Evolutionary conservation across 2,113 vertebrate genomes (phyloP).

Genomic region (Phalacrocorax aristotelis): DNA sequence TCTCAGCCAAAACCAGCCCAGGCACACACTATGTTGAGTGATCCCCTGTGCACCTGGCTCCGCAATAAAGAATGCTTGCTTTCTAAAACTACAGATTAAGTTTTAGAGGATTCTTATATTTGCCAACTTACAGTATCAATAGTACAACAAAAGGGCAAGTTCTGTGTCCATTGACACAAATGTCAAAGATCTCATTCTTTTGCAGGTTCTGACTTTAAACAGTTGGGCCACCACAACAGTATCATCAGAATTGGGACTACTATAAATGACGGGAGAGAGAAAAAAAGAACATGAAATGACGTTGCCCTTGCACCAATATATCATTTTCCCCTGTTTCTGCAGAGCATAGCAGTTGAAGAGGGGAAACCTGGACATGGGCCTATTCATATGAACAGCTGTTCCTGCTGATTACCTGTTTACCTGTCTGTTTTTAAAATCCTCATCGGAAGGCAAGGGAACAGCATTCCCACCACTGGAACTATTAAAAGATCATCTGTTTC

Average conservation of each 20-base stretch:
- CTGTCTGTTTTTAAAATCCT: constrained; percentile 43
- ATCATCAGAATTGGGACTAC: neutral
- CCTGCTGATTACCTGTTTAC: constrained; percentile 64
- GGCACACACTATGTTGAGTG: too few relatives aligned
- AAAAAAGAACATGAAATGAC: neutral
- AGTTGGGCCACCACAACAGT: neutral
- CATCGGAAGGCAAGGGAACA: neutral
- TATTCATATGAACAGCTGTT: constrained; percentile 56
- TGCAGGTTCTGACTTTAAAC: neutral
- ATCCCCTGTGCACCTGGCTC: too few relatives aligned
- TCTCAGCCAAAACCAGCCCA: too few relatives aligned
- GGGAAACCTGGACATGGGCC: constrained; percentile 47
- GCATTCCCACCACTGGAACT: constrained; percentile 45
- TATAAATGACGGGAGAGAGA: neutral
- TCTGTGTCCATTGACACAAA: neutral
- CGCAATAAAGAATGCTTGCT: too few relatives aligned
- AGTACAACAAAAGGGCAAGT: neutral
- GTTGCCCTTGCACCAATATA: neutral
- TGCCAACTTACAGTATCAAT: too few relatives aligned
- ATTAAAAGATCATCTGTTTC: constrained; percentile 54
- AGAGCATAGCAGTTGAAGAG: constrained; percentile 11
- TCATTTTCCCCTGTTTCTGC: neutral
- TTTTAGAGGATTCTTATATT: too few relatives aligned
- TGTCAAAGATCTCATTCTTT: neutral
- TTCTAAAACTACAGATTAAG: too few relatives aligned